Evolutionary conservation across 2,888 invertebrate species (phyloP).

Genomic region (Nomada goodeniana): DNA sequence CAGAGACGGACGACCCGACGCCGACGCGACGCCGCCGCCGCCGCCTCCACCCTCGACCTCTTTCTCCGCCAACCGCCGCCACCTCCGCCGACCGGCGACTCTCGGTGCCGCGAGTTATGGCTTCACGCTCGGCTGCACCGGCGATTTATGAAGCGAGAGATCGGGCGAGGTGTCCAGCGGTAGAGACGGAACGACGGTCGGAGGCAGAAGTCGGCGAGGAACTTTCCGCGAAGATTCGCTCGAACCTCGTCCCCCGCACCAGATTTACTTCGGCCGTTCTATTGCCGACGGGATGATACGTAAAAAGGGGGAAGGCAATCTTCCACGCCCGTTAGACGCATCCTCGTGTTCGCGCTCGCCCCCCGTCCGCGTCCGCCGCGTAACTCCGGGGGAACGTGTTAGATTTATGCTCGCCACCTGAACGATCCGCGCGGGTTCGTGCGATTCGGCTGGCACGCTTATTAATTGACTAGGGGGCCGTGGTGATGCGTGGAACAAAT

Average conservation of each 20-base stretch:
- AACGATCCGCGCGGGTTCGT: background rate
- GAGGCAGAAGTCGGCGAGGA: slow-evolving; percentile 17
- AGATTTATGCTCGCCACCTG: slow-evolving; percentile 16
- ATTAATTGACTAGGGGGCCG: slow-evolving; percentile 11
- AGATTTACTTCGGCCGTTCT: slow-evolving; percentile 13
- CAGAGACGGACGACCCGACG: slow-evolving; percentile 56
- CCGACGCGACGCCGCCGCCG: slow-evolving; percentile 53
- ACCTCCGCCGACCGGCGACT: slow-evolving; percentile 5
- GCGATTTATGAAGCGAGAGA: slow-evolving; percentile 71
- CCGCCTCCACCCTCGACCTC: slow-evolving; percentile 21
- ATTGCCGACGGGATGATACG: background rate
- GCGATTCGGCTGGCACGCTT: background rate
- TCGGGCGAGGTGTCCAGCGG: slow-evolving; percentile 56
- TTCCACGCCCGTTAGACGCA: slow-evolving; percentile 7
- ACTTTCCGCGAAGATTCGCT: slow-evolving; percentile 44
- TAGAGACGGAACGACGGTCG: slow-evolving; percentile 43
- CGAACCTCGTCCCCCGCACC: background rate
- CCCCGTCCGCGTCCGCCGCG: no score
- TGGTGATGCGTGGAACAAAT: no score
- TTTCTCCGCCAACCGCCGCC: background rate
- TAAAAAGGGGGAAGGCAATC: slow-evolving; percentile 28
- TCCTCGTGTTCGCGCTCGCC: no score
- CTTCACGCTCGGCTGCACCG: slow-evolving; percentile 77
- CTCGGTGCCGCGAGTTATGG: slow-evolving; percentile 73
- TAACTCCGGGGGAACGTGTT: background rate